phyloP scores from a whole-genome alignment of 2,113 vertebrate species.

The Chlorodrepanis virens region DNA sequence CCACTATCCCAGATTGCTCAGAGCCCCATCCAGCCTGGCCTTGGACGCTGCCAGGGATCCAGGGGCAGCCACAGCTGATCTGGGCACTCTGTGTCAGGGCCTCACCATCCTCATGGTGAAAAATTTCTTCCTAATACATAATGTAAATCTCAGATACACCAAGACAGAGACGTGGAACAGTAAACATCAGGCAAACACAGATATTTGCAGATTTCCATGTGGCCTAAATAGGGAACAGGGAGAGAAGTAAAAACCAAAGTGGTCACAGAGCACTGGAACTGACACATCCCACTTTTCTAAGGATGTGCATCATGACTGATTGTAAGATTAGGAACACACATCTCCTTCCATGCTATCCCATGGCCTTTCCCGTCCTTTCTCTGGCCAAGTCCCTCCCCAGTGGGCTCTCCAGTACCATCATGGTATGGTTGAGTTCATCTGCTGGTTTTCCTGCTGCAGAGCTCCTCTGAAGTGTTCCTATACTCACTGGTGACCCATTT shows the following conservation, averaged over 20 bases:
- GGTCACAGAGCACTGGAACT: rapidly evolving
- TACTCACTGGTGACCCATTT: not conserved
- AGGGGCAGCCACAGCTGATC: not conserved
- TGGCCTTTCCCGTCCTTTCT: not conserved
- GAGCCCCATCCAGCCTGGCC: not conserved
- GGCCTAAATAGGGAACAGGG: not conserved
- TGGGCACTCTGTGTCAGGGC: not conserved
- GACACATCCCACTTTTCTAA: not conserved
- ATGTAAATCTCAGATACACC: not conserved
- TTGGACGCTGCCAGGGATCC: not conserved
- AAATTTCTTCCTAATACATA: rapidly evolving
- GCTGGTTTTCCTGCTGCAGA: not conserved
- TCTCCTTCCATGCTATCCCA: not conserved
- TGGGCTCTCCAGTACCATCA: not conserved
- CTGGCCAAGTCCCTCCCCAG: not conserved
- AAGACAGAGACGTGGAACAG: not conserved
- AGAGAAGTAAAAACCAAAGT: not conserved
- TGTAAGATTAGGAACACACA: not conserved
- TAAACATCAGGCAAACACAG: not conserved
- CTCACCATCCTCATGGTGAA: rapidly evolving
- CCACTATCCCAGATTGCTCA: rapidly evolving
- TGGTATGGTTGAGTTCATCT: not conserved
- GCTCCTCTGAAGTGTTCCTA: not conserved
- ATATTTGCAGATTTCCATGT: not conserved
- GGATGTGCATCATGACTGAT: not conserved